These are phyloP conservation scores for Hecatera dysodea DNA, from an alignment of 2,888 invertebrate species.

Conservation along the genomic window DNA sequence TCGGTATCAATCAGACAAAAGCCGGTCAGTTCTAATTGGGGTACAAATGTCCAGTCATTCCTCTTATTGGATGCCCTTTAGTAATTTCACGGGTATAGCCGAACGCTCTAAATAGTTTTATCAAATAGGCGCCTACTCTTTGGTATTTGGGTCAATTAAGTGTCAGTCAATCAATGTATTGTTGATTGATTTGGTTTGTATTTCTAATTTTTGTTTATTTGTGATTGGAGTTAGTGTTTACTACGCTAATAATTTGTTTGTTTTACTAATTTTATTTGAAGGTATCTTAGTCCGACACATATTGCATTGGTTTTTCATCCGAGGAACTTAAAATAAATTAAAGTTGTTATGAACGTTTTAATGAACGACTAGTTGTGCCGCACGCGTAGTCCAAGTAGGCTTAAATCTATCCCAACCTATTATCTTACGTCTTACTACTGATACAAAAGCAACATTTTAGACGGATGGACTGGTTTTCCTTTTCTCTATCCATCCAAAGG, in stretches of 20 bases:
- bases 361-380: no score
- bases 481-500: no score
- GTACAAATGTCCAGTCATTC: constrained; percentile 75
- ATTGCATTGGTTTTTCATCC: no score
- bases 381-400: no score
- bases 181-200: constrained; percentile 23
- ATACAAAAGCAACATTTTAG: no score
- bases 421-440: no score
- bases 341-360: no score
- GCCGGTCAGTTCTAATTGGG: constrained; percentile 69
- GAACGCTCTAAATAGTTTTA: constrained; percentile 56
- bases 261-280: no score
- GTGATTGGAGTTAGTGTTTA: neutral
- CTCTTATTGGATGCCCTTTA: constrained; percentile 73
- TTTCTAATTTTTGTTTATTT: constrained; percentile 18
- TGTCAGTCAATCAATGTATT: constrained; percentile 45
- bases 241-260: neutral
- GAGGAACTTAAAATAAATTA: no score
- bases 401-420: no score
- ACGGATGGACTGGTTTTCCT: no score
- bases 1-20: constrained; percentile 62
- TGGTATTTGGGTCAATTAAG: constrained; percentile 52
- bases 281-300: no score
- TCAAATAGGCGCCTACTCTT: constrained; percentile 31
- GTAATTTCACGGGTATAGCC: constrained; percentile 69